Conservation (phyloP, 1,140 invertebrate species). For the Luehdorfia chinensis region DNA sequence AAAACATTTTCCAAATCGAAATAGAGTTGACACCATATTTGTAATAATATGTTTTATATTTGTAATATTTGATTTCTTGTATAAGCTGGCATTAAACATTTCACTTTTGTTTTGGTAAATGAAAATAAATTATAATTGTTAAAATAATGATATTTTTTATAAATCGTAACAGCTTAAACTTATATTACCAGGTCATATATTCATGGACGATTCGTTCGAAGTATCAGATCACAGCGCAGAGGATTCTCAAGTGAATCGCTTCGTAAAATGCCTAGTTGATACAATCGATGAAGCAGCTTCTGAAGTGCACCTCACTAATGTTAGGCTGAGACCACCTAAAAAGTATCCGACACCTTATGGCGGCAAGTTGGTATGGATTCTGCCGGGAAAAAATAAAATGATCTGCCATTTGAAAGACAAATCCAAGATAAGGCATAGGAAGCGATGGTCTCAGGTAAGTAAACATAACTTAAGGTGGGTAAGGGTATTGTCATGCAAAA, state of each 20-base stretch:
- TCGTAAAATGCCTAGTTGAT: constrained; percentile 93
- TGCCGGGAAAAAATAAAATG: constrained; percentile 98
- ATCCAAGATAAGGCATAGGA: constrained; percentile 95
- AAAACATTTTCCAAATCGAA: no score
- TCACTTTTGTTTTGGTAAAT: no score
- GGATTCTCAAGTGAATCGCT: constrained; percentile 96
- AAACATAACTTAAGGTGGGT: not conserved
- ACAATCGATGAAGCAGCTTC: constrained; percentile 96
- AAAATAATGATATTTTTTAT: no score
- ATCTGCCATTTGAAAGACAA: constrained; percentile 99
- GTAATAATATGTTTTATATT: no score
- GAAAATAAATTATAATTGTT: no score
- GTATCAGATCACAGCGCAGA: constrained; percentile 95
- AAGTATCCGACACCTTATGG: constrained; percentile 97
- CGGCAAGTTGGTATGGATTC: constrained; percentile 94
- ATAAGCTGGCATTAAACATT: no score
- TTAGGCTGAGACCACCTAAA: constrained; percentile 91
- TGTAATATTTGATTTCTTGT: no score
- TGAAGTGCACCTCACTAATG: constrained; percentile 94
- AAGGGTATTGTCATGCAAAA: no score
- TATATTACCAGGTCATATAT: constrained; percentile 92
- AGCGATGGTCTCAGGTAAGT: constrained; percentile 91
- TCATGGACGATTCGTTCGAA: constrained; percentile 99
- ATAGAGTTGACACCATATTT: no score
- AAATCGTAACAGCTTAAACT: not conserved